These are phyloP conservation scores for Acromyrmex echinatior DNA, from an alignment of 1,140 invertebrate species.

Conservation along the genomic window DNA sequence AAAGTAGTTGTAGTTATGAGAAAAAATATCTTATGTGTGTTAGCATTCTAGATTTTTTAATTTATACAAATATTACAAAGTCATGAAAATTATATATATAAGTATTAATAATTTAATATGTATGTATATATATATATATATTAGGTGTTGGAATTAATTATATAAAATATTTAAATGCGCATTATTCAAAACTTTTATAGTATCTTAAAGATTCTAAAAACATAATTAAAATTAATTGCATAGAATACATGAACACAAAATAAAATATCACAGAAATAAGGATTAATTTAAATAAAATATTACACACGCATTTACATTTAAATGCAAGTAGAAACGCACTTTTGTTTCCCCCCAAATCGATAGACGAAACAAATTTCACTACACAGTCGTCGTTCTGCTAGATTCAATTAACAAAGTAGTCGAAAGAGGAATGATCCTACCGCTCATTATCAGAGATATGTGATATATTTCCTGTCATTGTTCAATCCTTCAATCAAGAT, in stretches of 20 bases:
- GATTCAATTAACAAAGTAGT: not conserved
- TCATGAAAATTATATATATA: not conserved
- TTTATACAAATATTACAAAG: not conserved
- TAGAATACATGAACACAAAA: not conserved
- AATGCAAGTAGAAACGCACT: not conserved
- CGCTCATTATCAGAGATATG: not conserved
- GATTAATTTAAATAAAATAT: no score
- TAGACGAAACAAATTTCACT: not conserved
- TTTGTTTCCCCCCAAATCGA: not conserved
- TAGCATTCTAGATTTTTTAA: not conserved
- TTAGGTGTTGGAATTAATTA: no score
- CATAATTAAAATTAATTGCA: not conserved
- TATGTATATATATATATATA: no score
- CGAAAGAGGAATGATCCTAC: not conserved
- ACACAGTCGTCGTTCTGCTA: not conserved
- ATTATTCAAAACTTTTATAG: no score
- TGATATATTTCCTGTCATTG: not conserved
- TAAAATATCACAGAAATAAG: not conserved
- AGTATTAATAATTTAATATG: not conserved
- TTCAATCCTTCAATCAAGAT: not conserved
- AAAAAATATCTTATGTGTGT: not conserved
- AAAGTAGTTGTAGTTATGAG: not conserved
- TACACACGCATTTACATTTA: no score
- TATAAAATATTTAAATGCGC: no score
- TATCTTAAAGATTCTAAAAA: no score